Base-by-base conservation (phyloP, 92 coral and sea anemone species). In the Actinernus sp. region DNA sequence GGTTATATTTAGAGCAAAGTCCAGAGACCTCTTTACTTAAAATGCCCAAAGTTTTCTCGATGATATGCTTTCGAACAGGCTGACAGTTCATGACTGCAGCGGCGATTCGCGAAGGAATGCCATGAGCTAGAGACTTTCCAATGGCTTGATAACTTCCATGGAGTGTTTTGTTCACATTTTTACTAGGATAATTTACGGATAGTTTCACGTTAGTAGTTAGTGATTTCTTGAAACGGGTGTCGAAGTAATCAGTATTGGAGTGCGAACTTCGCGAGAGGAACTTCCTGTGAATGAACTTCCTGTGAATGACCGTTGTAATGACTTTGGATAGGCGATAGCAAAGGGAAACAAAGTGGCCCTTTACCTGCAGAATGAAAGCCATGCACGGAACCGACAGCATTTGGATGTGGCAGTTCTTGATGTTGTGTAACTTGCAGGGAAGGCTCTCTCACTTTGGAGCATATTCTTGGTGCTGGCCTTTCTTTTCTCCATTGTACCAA, bases 71-170 rank as follows among this genome's bases (percentile, higher is more conserved):
- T 16, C 75, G 36, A 10, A 87, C 37, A 8, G 78, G 43, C 34
- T 52, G 49, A 25, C 79, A 72, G 26, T 82, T 83, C 90, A 88
- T 83, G 18, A 73, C 65, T 11, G 86, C 89, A 0, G 54, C 49
- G 2, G 89, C 79, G 6, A 76, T 76, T 34, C 37, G 28, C 21
- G 86, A 79, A 2, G 87, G 86, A 26, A 41, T 29, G 2, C 80
- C 83, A 55, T 79, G 62, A 5, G 80, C 82, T 14, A 65, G 24
- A 3, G 87, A 68, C 33, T 85, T 85, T 33, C 82, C 92, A 36
- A 79, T 12, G 26, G 73, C 31, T 43, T 79, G 82, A 31, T 73
- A 81, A 11, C 55, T n/a, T 46, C 45, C 28, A 14, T 19, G 32
- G 14, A 57, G 37, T 16, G 27, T 21, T 63, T 59, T 71, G 58